phyloP scores from a whole-genome alignment of 2,888 invertebrate species.

The Lycophotia porphyrea region DNA sequence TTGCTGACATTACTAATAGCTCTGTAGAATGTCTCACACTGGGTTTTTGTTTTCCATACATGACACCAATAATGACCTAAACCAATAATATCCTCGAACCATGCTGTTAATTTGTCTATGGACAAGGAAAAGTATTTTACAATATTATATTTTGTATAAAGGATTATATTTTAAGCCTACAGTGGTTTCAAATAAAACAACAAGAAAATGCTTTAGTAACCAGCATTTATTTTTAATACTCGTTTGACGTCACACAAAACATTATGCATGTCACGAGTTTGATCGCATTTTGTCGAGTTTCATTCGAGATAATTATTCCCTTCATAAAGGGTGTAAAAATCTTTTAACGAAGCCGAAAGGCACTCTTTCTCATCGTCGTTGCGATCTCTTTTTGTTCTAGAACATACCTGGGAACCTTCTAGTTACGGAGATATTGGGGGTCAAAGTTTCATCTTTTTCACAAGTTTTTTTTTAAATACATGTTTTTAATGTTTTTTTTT shows the following conservation, averaged over 20 bases:
- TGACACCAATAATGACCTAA: constrained; percentile 6
- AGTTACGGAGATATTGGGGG: no score
- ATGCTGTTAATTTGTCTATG: not conserved
- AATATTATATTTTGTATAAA: not conserved
- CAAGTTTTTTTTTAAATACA: no score
- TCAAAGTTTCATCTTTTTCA: no score
- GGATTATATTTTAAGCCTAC: constrained; percentile 3
- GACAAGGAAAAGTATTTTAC: constrained; percentile 24
- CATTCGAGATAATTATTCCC: not conserved
- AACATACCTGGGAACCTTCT: no score
- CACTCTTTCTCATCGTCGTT: no score
- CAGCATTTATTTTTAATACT: not conserved
- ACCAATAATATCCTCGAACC: constrained; percentile 17
- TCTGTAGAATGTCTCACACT: not conserved
- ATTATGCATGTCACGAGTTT: not conserved
- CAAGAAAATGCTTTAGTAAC: not conserved
- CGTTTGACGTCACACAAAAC: not conserved
- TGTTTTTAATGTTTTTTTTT: no score
- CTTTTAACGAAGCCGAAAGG: no score
- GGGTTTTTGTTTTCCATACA: not conserved
- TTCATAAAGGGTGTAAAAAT: no score
- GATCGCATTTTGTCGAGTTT: not conserved
- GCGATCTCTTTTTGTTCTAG: no score
- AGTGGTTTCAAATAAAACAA: not conserved
- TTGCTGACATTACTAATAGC: not conserved